A percentile compares a stretch with the other conserved stretches of the same genome.
phyloP scores from a whole-genome alignment of 2,113 vertebrate genomes.

The Pycnonotus jocosus region DNA sequence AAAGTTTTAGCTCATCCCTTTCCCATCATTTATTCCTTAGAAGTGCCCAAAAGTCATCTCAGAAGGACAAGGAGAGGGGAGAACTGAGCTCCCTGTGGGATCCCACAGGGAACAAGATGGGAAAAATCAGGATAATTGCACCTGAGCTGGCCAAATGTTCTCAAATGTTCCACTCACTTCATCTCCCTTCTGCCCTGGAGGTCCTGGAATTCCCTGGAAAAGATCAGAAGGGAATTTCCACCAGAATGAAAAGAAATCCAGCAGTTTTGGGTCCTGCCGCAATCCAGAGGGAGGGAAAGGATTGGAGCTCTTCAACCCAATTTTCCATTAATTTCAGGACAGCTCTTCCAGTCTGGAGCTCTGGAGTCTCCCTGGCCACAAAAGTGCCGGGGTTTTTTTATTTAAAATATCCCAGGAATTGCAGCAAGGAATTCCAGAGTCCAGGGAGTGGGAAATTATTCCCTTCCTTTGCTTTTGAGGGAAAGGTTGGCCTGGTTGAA shows the following conservation, averaged over 20 bases:
- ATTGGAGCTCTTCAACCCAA: not conserved
- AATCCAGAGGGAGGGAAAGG: not conserved
- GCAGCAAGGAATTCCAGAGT: not conserved
- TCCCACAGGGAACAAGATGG: not conserved
- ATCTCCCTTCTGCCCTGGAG: constrained; percentile 81
- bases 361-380: not conserved
- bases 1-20: not conserved
- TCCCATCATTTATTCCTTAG: not conserved
- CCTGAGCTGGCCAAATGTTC: not conserved
- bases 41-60: not conserved
- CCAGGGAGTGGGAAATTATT: not conserved
- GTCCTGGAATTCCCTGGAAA: constrained; percentile 77
- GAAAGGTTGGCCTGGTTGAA: not conserved
- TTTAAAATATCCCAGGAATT: not conserved
- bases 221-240: not conserved
- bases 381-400: not conserved
- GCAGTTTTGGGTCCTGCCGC: not conserved
- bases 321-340: not conserved
- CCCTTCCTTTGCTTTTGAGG: not conserved
- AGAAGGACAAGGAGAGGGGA: not conserved
- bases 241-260: not conserved
- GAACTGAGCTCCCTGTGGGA: not conserved
- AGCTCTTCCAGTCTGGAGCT: not conserved
- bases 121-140: not conserved
- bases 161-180: constrained; percentile 60